Conservation (phyloP, 2,888 invertebrate genomes). For the Perizoma flavofasciatum region DNA sequence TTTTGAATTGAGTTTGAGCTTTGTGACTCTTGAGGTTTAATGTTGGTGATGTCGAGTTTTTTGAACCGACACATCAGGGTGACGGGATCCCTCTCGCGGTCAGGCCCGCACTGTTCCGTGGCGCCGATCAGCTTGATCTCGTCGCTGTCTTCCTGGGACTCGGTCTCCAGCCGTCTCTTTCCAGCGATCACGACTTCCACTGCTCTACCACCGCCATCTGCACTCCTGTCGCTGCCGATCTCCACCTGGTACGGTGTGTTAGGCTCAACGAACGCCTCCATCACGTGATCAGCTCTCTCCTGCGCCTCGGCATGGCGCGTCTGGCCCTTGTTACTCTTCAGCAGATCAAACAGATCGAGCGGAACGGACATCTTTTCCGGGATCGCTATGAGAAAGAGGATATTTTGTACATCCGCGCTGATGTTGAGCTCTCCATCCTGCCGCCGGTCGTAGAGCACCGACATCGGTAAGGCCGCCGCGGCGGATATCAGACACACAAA, state of each 20-base stretch:
- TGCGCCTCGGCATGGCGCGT: slow-evolving; percentile 49
- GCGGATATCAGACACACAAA: slow-evolving; percentile 55
- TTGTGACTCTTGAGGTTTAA: slow-evolving; percentile 14
- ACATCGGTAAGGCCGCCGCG: slow-evolving; percentile 54
- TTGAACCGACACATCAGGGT: slow-evolving; percentile 82
- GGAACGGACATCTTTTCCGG: slow-evolving; percentile 61
- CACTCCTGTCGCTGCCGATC: slow-evolving; percentile 68
- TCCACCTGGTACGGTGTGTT: slow-evolving; percentile 88
- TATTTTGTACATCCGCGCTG: slow-evolving; percentile 89
- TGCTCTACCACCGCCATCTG: slow-evolving; percentile 56
- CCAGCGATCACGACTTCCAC: slow-evolving; percentile 72
- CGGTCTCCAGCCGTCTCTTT: slow-evolving; percentile 55
- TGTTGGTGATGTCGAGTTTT: slow-evolving; percentile 14
- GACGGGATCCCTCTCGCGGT: slow-evolving; percentile 86
- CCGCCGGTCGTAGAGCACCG: slow-evolving; percentile 86
- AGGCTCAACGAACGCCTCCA: slow-evolving; percentile 86
- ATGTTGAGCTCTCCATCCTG: slow-evolving; percentile 91
- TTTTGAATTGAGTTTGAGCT: slow-evolving; percentile 16
- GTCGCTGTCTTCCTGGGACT: slow-evolving; percentile 53
- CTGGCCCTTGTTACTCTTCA: slow-evolving; percentile 37
- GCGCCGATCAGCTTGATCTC: slow-evolving; percentile 86
- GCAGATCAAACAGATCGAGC: slow-evolving; percentile 44
- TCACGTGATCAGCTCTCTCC: slow-evolving; percentile 69
- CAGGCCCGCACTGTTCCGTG: slow-evolving; percentile 90
- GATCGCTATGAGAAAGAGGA: slow-evolving; percentile 87